These are phyloP conservation scores for Lycorma delicatula DNA, from an alignment of 1,140 invertebrate genomes.

Conservation along the genomic window DNA sequence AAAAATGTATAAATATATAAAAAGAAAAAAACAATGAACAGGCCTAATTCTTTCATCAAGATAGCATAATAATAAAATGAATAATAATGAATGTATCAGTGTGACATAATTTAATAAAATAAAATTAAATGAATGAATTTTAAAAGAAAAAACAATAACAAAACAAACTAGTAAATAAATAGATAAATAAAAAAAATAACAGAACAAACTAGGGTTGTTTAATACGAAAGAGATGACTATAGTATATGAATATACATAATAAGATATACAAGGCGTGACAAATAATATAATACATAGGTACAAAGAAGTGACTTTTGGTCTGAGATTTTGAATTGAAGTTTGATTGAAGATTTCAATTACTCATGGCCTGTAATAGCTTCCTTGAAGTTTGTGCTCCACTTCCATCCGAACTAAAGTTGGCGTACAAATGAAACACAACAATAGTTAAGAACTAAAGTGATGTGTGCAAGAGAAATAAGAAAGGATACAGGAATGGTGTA, in stretches of 20 bases:
- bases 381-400: slow-evolving; percentile 90
- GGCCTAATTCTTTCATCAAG: slow-evolving; percentile 2
- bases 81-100: too few relatives aligned
- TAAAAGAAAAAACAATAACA: slow-evolving; percentile 23
- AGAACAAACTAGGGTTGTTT: slow-evolving; percentile 40
- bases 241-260: slow-evolving; percentile 21
- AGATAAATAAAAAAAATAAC: slow-evolving; percentile 37
- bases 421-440: slow-evolving; percentile 6
- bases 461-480: not conserved
- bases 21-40: slow-evolving; percentile 1
- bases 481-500: not conserved
- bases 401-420: slow-evolving; percentile 66
- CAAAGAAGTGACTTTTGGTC: slow-evolving; percentile 2
- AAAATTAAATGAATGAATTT: slow-evolving; percentile 14
- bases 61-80: too few relatives aligned
- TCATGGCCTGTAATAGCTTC: slow-evolving; percentile 73
- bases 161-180: too few relatives aligned
- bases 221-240: slow-evolving; percentile 13
- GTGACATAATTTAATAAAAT: slow-evolving; percentile 18
- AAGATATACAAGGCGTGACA: slow-evolving; percentile 18
- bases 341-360: slow-evolving; percentile 39
- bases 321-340: slow-evolving; percentile 9
- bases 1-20: too few relatives aligned
- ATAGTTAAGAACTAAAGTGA: not conserved
- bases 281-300: slow-evolving; percentile 12